Evolutionary conservation across 2,113 vertebrate genomes (phyloP).

Genomic region (Rhinolophus sinicus): DNA sequence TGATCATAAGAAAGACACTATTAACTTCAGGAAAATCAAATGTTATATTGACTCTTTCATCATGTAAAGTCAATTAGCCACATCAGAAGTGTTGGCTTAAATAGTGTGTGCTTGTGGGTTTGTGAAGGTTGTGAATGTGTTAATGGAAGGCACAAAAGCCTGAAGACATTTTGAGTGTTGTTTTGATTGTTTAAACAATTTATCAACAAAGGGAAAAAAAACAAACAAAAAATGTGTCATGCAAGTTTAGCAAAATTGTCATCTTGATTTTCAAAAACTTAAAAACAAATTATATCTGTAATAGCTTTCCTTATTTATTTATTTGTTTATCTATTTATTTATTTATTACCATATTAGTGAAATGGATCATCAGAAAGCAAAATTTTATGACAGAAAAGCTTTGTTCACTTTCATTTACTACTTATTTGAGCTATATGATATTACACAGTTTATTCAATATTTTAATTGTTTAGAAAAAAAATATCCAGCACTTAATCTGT

Average conservation of each 20-base stretch:
- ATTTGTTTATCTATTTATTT: not conserved
- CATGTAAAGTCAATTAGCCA: conserved; percentile 20
- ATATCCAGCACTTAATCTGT: not conserved
- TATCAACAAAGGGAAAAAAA: not conserved
- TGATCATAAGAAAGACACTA: not conserved
- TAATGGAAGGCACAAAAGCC: not conserved
- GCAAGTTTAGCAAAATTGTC: not conserved
- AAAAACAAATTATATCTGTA: not conserved
- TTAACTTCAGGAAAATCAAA: conserved; percentile 36
- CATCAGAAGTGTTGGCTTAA: not conserved
- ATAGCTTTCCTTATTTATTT: not conserved
- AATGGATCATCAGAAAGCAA: not conserved
- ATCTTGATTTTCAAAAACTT: not conserved
- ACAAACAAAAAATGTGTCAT: not conserved
- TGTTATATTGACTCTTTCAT: conserved; percentile 6
- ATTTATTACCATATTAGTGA: not conserved
- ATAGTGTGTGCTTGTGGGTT: not conserved
- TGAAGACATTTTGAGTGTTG: not conserved
- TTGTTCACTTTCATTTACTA: not conserved
- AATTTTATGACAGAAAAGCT: not conserved
- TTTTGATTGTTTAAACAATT: not conserved
- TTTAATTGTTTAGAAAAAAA: not conserved
- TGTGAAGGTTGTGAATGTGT: not conserved
- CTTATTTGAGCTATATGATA: not conserved
- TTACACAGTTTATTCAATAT: not conserved